Evolutionary conservation across 2,797 vertebrate genomes (phyloP), one percentile per base, ranked within the genome.

Genomic region (Sylvilagus floridanus): DNA sequence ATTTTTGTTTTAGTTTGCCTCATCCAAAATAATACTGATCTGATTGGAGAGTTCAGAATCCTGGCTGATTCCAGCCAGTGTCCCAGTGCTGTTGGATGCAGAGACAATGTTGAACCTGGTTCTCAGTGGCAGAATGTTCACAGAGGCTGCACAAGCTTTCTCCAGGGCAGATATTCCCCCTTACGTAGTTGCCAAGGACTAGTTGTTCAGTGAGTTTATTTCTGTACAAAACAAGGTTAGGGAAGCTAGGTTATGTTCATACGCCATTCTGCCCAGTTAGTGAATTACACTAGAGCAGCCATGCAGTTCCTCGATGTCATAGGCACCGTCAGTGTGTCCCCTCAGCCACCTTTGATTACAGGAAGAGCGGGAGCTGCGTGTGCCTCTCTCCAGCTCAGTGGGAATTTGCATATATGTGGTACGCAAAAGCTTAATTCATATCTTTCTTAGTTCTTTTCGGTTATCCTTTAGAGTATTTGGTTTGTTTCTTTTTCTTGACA

Each of bases 391-490:
- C 92, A 68, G 82, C 73, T 37, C 73, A 26, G 16, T 28, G 47
- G 73, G 73, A 63, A 78, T 87, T 42, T 42, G 72, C 42, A 6
- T 14, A 16, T 21, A 4, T 77, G 35, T 16, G 7, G 90, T 88
- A 78, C 17, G 1, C 57, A 81, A 75, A 54, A 83, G 68, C 69
- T n/a, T 63, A 32, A 1, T 12, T 4, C 6, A 5, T 7, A 42
- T 57, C 42, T 65, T 90, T 63, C n/a, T 30, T 76, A n/a, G 50
- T 68, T 32, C n/a, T 72, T 79, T 66, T 78, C 72, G 87, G 52
- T 86, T 84, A 42, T 73, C 84, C 79, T 94, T 90, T n/a, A 63
- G 69, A 77, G 68, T 73, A 68, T 95, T 71, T 90, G 0, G 7
- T 90, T 72, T 73, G 7, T 83, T 95, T 91, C n/a, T 72, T 66